Evolutionary conservation across 1,140 invertebrate species (phyloP).

Genomic region (Habropoda laboriosa): DNA sequence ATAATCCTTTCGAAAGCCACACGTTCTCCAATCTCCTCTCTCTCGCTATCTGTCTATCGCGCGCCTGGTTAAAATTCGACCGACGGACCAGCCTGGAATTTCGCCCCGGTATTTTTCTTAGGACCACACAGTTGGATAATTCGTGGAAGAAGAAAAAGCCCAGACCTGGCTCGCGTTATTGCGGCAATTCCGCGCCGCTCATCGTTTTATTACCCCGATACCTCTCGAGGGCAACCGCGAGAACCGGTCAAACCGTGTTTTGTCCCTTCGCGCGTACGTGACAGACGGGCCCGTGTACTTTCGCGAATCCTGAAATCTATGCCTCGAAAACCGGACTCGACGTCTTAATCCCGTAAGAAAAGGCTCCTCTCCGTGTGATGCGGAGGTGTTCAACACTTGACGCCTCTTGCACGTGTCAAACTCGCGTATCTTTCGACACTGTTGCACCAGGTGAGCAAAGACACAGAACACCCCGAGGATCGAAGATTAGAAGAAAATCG

Average conservation of each 20-base stretch:
- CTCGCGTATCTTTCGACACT: too few relatives aligned
- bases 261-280: constrained; percentile 10
- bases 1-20: background rate
- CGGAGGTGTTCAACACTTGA: too few relatives aligned
- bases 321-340: background rate
- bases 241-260: background rate
- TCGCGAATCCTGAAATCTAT: background rate
- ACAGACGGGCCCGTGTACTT: background rate
- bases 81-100: constrained; percentile 31
- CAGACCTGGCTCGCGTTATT: constrained; percentile 1
- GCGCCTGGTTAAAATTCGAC: background rate
- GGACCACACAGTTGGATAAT: background rate
- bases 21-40: too few relatives aligned
- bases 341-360: background rate
- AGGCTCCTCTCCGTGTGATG: background rate
- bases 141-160: constrained; percentile 4
- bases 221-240: background rate
- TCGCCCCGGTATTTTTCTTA: background rate
- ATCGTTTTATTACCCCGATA: background rate
- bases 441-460: too few relatives aligned
- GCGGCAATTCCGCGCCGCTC: background rate
- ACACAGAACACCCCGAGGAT: too few relatives aligned
- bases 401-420: too few relatives aligned
- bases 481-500: too few relatives aligned
- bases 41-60: too few relatives aligned